Base-by-base conservation (phyloP, 2,888 invertebrate genomes). In the Pharmacophagus antenor region DNA sequence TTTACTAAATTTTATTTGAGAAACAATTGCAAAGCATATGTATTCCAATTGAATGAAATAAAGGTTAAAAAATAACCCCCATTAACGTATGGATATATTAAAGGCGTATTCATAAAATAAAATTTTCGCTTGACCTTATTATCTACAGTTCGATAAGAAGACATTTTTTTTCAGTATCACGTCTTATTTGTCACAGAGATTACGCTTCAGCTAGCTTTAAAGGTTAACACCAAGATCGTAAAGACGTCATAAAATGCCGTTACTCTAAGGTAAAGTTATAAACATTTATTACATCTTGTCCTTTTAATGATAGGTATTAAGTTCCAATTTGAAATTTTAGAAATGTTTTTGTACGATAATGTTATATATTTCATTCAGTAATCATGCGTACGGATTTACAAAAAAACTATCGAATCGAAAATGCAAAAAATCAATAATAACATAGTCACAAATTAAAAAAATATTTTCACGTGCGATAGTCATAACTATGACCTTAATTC, bases 201-300 rank as follows among this genome's bases (percentile, higher is more conserved):
- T 54, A 49, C 17, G 17, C 42, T 52, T 37, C 25, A 56, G 25
- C 42, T 42, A 54, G 54, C 53, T 70, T 65, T 61, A 68, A 55
- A 60, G 58, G 63, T 66, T 68, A 71, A 73, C 72, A 75, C 71
- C 68, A 70, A 53, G 53, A 61, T 56, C 67, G 69, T 78, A 72
- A 75, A 73, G 64, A 55, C 66, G 60, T 67, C 58, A 68, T 76
- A 70, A 74, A 73, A 66, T 61, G 48, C 52, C 41, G 53, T 48
- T 18, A 49, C 54, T n/a, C 49, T 48, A 44, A 53, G 58, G 58
- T 53, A 48, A 48, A 47, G 48, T 48, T 46, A 18, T 49, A 42
- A 54, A 54, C 27, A 23, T 54, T 49, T 48, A 59, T 58, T 58
- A 49, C 48, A 58, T 21, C 23, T 54, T 49, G 58, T 49, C 31